Evolutionary conservation across 2,888 invertebrate genomes (phyloP).

Genomic region (Cinara cedri): DNA sequence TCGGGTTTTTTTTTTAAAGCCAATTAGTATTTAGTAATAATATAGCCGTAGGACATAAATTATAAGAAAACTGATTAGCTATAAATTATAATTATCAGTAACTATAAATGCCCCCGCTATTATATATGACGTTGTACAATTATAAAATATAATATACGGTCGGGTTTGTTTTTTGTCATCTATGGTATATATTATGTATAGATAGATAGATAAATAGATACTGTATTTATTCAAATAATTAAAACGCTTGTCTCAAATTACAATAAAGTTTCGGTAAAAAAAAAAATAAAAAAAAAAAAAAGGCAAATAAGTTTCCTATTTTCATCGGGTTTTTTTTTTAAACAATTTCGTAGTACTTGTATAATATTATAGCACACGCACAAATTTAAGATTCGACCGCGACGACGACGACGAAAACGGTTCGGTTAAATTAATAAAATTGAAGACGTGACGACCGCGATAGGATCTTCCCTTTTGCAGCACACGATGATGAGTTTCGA

Average conservation of each 20-base stretch:
- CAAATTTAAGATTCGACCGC: constrained; percentile 3
- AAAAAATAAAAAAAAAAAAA: not conserved
- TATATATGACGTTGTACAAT: no score
- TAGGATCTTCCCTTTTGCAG: constrained; percentile 39
- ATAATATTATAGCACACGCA: no score
- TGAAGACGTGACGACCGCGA: constrained; percentile 25
- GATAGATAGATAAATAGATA: no score
- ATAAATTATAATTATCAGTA: no score
- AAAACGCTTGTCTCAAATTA: constrained; percentile 3
- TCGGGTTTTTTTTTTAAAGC: no score
- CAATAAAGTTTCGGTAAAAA: constrained; percentile 28
- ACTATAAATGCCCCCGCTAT: no score
- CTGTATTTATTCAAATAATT: not conserved
- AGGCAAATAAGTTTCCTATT: constrained; percentile 18
- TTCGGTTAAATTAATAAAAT: constrained; percentile 22
- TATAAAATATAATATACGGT: not conserved
- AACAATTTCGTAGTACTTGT: not conserved
- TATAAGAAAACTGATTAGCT: no score
- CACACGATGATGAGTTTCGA: constrained; percentile 19
- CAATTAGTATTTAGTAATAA: no score
- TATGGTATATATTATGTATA: no score
- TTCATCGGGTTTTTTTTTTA: constrained; percentile 21
- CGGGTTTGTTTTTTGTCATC: constrained; percentile 1
- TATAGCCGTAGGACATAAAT: no score
- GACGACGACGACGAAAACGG: not conserved